phyloP scores from a whole-genome alignment of 2,888 invertebrate species.

The Melipona beecheii region DNA sequence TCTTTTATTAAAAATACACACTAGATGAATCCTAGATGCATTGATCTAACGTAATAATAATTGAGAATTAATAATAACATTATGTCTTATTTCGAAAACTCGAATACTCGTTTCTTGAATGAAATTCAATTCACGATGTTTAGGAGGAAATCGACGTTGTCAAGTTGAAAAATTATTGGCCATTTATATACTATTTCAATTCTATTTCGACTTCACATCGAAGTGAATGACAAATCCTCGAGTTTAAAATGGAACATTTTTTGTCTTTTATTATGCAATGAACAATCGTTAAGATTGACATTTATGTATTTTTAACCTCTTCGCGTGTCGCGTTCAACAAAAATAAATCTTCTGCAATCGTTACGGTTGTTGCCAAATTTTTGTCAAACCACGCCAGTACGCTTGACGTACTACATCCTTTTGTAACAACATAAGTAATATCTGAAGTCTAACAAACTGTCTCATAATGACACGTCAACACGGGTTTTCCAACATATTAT shows the following conservation, averaged over 20 bases:
- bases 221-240: background rate
- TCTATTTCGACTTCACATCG: background rate
- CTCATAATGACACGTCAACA: background rate
- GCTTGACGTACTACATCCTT: background rate
- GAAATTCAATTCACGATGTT: background rate
- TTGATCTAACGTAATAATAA: no score
- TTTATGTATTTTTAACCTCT: background rate
- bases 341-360: slow-evolving; percentile 18
- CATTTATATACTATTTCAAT: background rate
- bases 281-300: background rate
- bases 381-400: background rate
- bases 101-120: background rate
- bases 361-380: slow-evolving; percentile 2
- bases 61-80: no score
- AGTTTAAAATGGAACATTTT: background rate
- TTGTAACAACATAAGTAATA: background rate
- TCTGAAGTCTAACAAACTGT: background rate
- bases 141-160: background rate
- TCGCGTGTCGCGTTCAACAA: background rate
- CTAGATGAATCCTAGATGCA: background rate
- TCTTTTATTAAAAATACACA: background rate
- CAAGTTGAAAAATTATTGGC: background rate
- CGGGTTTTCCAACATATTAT: no score
- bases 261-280: background rate
- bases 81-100: background rate